Conservation (phyloP, 1,140 invertebrate genomes). For the Euschistus heros region DNA sequence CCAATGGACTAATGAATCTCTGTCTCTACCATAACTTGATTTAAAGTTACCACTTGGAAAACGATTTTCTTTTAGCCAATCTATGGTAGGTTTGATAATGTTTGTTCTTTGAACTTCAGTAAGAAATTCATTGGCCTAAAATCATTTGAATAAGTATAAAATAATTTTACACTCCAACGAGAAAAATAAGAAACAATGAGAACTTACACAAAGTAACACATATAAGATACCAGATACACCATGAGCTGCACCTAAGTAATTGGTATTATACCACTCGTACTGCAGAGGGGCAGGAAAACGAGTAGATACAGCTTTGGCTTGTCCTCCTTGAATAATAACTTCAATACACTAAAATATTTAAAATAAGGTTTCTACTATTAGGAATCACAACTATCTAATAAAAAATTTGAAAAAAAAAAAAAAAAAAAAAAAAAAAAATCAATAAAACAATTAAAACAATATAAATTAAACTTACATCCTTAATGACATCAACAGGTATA, state of each 20-base stretch:
- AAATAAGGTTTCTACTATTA: too few relatives aligned
- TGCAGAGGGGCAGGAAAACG: conserved; percentile 51
- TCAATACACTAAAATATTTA: conserved; percentile 37
- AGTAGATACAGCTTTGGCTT: conserved; percentile 36
- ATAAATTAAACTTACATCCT: conserved; percentile 18
- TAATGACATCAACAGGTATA: conserved; percentile 21
- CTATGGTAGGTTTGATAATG: conserved; percentile 49
- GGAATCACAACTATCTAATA: too few relatives aligned
- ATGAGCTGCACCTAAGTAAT: conserved; percentile 81
- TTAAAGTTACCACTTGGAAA: conserved; percentile 77
- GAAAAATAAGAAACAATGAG: conserved; percentile 4
- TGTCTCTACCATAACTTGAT: conserved; percentile 59
- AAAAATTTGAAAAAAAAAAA: not conserved
- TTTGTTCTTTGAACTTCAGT: conserved; percentile 43
- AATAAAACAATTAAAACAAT: not conserved
- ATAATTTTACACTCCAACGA: not conserved
- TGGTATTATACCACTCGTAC: conserved; percentile 76
- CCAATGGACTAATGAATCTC: conserved; percentile 83
- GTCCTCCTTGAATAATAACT: conserved; percentile 55
- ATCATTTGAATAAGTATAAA: not conserved
- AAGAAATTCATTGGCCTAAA: conserved; percentile 36
- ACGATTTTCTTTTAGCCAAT: conserved; percentile 47
- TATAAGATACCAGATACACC: conserved; percentile 77
- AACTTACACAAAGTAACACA: conserved; percentile 59
- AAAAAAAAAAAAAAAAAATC: not conserved